Base-by-base conservation (phyloP, 2,888 invertebrate genomes). In the Melitaea athalia region DNA sequence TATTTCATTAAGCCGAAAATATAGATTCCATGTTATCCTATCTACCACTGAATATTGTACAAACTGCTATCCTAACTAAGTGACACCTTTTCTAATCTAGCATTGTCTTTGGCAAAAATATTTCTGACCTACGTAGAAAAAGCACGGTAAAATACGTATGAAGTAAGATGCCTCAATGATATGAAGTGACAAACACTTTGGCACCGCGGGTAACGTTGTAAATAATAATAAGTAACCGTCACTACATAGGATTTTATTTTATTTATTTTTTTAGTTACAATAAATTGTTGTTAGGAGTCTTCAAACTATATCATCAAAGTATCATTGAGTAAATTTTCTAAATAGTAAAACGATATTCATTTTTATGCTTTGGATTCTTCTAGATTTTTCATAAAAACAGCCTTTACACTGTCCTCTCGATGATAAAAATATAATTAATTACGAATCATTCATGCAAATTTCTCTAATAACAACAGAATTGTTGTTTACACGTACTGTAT, bases 11-110 rank as follows among this genome's bases (percentile, higher is more conserved):
- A 68, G 68, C 70, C 68, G 62, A 65, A 67, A 64, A 55, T 67
- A 65, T 67, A 63, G 63, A 67, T 62, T 70, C 71, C 67, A 71
- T 68, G 70, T 68, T 67, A 75, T 65, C 70, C 74, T 74, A 72
- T 45, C 74, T 72, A 75, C 38, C 67, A 64, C 62, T 65, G 71
- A 59, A 69, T 75, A 75, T 77, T 76, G 76, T 76, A 79, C 75
- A 77, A 75, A 75, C 72, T 43, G 42, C 67, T 68, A 72, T 63
- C 68, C 67, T 72, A 71, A 69, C 59, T 72, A 70, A 63, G 70
- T 60, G 71, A 62, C 63, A 55, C 47, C 53, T 47, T 33, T 61
- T 70, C 68, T 73, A 73, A 67, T 72, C 74, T 75, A 77, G 66
- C 69, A 70, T 71, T 69, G 70, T 74, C 75, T 75, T 74, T 74